Conservation (phyloP, 2,888 invertebrate species). For the Athalia circularis region DNA sequence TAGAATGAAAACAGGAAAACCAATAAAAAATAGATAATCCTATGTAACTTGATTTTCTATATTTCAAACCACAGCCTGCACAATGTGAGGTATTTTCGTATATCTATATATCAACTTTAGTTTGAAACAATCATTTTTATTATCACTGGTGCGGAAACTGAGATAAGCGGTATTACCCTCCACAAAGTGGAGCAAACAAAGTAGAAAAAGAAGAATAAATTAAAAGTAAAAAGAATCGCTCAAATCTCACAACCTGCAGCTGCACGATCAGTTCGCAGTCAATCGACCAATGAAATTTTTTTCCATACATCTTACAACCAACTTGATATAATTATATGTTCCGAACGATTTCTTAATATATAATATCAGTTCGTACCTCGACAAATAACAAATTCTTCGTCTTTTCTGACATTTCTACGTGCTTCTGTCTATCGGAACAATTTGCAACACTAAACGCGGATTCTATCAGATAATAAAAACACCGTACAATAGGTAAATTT, state of each 20-base stretch:
- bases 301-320: background rate
- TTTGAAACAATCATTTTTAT: conserved; percentile 40
- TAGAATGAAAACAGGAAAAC: too few species aligned
- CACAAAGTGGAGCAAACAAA: conserved; percentile 11
- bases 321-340: too few species aligned
- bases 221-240: background rate
- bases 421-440: too few species aligned
- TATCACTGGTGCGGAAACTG: conserved; percentile 37
- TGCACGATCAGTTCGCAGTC: conserved; percentile 8
- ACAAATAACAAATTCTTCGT: too few species aligned
- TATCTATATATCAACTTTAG: background rate
- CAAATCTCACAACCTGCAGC: conserved; percentile 9
- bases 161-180: conserved; percentile 33
- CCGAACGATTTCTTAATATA: too few species aligned
- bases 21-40: background rate
- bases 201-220: background rate
- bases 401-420: too few species aligned
- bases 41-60: background rate
- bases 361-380: too few species aligned
- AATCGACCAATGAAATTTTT: conserved; percentile 30
- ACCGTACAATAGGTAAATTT: background rate
- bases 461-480: too few species aligned
- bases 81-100: too few species aligned
- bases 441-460: too few species aligned
- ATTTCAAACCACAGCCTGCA: background rate